phyloP scores from a whole-genome alignment of 2,113 vertebrate genomes.

The Pelvicachromis taeniatus region DNA sequence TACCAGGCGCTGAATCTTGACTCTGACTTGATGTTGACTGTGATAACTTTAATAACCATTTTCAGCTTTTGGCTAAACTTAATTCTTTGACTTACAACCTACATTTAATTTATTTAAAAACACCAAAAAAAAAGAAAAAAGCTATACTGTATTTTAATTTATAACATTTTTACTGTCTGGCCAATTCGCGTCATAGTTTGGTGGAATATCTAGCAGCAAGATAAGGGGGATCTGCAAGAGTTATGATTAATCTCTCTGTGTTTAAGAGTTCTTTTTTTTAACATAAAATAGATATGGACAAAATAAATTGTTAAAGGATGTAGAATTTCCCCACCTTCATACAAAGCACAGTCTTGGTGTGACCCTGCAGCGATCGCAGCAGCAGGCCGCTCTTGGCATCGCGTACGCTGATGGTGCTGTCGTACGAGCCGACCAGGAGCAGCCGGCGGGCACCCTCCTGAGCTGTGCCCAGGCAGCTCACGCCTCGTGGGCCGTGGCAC shows the following conservation, averaged over 20 bases:
- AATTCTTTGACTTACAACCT: background rate
- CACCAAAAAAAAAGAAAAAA: background rate
- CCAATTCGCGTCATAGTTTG: background rate
- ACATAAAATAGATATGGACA: background rate
- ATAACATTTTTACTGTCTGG: background rate
- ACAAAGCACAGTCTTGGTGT: conserved; percentile 94
- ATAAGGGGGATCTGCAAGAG: background rate
- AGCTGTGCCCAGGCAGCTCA: conserved; percentile 89
- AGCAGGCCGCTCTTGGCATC: conserved; percentile 89
- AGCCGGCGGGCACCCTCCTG: conserved; percentile 90
- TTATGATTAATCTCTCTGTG: background rate
- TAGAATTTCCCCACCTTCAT: conserved; percentile 80
- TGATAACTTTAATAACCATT: background rate
- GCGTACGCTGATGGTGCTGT: conserved; percentile 91
- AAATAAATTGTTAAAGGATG: background rate
- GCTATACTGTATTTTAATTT: background rate
- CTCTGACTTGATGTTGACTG: background rate
- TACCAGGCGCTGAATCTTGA: background rate
- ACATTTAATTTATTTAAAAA: background rate
- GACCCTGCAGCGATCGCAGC: conserved; percentile 87
- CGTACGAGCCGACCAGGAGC: conserved; percentile 94
- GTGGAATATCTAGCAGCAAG: background rate
- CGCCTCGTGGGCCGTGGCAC: conserved; percentile 89
- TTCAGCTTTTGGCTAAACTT: background rate
- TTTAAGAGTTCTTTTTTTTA: background rate